Evolutionary conservation across 2,888 invertebrate species (phyloP).

Genomic region (Drosophila emarginata): DNA sequence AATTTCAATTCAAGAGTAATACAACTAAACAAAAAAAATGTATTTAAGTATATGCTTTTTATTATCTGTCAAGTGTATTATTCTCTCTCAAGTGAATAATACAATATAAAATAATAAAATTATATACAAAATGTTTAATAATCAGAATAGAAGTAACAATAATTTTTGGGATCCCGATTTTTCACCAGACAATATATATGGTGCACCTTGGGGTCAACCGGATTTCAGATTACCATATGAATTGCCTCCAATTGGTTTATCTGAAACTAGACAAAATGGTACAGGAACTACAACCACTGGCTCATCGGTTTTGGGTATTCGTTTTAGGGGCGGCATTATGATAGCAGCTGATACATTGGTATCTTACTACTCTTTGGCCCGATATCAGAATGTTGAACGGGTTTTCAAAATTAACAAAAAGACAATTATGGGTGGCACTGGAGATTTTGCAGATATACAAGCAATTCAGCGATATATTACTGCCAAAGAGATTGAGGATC

Average conservation of each 20-base stretch:
- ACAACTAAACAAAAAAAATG: neutral
- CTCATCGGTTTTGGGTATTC: slow-evolving; percentile 94
- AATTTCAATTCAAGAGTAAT: slow-evolving; percentile 48
- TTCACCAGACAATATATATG: too few species aligned
- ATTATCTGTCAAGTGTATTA: too few species aligned
- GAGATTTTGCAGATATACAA: slow-evolving; percentile 99
- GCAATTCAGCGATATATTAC: slow-evolving; percentile 84
- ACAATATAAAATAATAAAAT: too few species aligned
- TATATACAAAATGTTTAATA: too few species aligned
- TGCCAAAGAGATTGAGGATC: slow-evolving; percentile 90
- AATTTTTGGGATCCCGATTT: too few species aligned
- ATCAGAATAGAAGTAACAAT: too few species aligned
- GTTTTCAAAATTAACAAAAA: slow-evolving; percentile 94
- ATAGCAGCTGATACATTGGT: slow-evolving; percentile 96
- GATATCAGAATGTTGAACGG: slow-evolving; percentile 92
- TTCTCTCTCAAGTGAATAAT: too few species aligned
- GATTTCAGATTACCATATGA: too few species aligned
- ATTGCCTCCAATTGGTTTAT: too few species aligned
- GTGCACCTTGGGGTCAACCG: too few species aligned
- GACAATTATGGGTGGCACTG: slow-evolving; percentile 94
- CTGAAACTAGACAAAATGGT: too few species aligned
- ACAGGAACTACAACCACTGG: slow-evolving; percentile 92
- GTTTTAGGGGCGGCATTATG: slow-evolving; percentile 93
- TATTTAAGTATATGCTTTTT: neutral
- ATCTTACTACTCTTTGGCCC: slow-evolving; percentile 96